Evolutionary conservation across 1,140 invertebrate genomes (phyloP), one percentile per base, ranked within the genome.

Genomic region (Solenopsis fugax): DNA sequence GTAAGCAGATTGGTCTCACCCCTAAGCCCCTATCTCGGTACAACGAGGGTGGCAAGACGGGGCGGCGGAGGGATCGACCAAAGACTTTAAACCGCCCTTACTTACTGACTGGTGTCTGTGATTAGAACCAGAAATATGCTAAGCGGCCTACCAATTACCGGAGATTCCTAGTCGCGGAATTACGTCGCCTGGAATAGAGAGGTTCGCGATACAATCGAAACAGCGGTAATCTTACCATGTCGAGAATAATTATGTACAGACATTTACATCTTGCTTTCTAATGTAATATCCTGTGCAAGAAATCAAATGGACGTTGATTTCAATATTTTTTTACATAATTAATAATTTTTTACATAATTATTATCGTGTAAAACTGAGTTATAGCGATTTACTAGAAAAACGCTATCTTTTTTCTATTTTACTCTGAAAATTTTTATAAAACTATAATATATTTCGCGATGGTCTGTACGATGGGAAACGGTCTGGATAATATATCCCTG

Each of bases 1-100:
- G 92, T 95, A 95, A 95, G 94, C 94, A 95, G 94, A 94, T 95
- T 95, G 94, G 93, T 94, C 93, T 93, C 93, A 93, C 93, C 94
- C 91, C 93, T 93, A 93, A 94, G 92, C 91, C 89, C 89, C 92
- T 92, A 92, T 93, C 92, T 93, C 91, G 90, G 90, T 91, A 87
- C 87, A 90, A 91, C 90, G 93, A 93, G 93, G 93, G 92, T 91
- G 91, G 89, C 86, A 88, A 91, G 89, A 82, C 87, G 87, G 89
- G 82, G 78, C 89, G 90, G 91, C 89, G 85, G 87, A 88, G 92
- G 85, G 87, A 89, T 91, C 89, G 90, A 76, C 72, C 89, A 80
- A 81, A 93, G 91, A 93, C 88, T 93, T 93, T 93, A 93, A 93
- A 93, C 89, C 92, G 87, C 90, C 89, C 91, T 92, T 92, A 91